These are phyloP conservation scores for Dendrolimus houi DNA, from an alignment of 2,888 invertebrate genomes.

Conservation along the genomic window DNA sequence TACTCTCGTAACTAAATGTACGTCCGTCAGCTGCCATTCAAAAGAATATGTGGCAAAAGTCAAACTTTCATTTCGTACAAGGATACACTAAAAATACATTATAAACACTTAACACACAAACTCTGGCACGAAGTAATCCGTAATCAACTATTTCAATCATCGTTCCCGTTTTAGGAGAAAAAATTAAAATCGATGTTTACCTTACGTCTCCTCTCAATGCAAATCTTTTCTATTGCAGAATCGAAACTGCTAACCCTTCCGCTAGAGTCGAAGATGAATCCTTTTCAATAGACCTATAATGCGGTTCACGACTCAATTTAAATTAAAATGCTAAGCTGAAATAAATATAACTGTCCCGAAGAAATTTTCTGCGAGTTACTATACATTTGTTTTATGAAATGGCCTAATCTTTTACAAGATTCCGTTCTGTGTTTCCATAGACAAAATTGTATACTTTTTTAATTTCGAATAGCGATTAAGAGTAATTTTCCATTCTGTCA, in stretches of 20 bases:
- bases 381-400: slow-evolving; percentile 78
- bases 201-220: slow-evolving; percentile 74
- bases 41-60: slow-evolving; percentile 77
- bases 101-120: slow-evolving; percentile 54
- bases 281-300: slow-evolving; percentile 63
- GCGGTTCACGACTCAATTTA: slow-evolving; percentile 72
- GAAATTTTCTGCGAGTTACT: slow-evolving; percentile 77
- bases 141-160: slow-evolving; percentile 38
- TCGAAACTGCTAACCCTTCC: slow-evolving; percentile 73
- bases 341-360: slow-evolving; percentile 75
- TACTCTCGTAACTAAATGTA: slow-evolving; percentile 64
- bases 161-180: slow-evolving; percentile 59
- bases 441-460: slow-evolving; percentile 60
- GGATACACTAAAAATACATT: slow-evolving; percentile 74
- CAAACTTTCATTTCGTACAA: slow-evolving; percentile 76
- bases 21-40: slow-evolving; percentile 75
- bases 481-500: slow-evolving; percentile 48
- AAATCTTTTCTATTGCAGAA: slow-evolving; percentile 74
- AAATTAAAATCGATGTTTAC: slow-evolving; percentile 76
- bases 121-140: slow-evolving; percentile 29
- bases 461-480: slow-evolving; percentile 48
- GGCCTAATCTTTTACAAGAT: slow-evolving; percentile 78
- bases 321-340: slow-evolving; percentile 75
- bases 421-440: slow-evolving; percentile 75
- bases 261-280: slow-evolving; percentile 66